phyloP scores from a whole-genome alignment of 2,797 vertebrate species.

The Mormyrus hasselquistii region DNA sequence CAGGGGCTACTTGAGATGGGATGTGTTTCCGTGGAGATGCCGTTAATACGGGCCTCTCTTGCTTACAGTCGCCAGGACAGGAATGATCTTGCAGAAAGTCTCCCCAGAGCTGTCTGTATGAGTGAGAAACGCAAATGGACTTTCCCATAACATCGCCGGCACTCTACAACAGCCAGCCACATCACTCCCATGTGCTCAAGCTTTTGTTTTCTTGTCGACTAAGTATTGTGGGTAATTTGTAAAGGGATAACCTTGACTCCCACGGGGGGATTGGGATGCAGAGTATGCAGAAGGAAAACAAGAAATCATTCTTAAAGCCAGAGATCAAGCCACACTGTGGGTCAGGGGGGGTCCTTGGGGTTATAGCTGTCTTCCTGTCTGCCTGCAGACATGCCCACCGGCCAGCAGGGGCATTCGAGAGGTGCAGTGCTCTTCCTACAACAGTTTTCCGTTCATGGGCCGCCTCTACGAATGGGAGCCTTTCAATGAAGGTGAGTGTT shows the following conservation, averaged over 20 bases:
- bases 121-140: not conserved
- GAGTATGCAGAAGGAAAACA: not conserved
- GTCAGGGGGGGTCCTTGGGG: not conserved
- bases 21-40: constrained; percentile 21
- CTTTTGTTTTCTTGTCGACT: not conserved
- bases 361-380: constrained; percentile 14
- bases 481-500: constrained; percentile 82
- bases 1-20: not conserved
- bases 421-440: constrained; percentile 85
- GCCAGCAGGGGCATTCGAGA: constrained; percentile 78
- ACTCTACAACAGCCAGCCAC: not conserved
- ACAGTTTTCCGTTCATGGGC: constrained; percentile 92
- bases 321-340: not conserved
- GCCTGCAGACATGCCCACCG: constrained; percentile 68
- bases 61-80: constrained; percentile 36
- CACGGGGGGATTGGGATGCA: not conserved
- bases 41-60: constrained; percentile 25
- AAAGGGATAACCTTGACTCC: not conserved
- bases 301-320: not conserved
- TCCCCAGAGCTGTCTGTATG: not conserved
- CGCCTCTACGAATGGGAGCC: constrained; percentile 91
- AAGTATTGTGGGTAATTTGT: not conserved
- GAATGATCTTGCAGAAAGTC: constrained; percentile 1
- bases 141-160: not conserved
- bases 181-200: not conserved